These are phyloP conservation scores for Eidolon helvum DNA, from an alignment of 2,113 vertebrate genomes.

Conservation along the genomic window DNA sequence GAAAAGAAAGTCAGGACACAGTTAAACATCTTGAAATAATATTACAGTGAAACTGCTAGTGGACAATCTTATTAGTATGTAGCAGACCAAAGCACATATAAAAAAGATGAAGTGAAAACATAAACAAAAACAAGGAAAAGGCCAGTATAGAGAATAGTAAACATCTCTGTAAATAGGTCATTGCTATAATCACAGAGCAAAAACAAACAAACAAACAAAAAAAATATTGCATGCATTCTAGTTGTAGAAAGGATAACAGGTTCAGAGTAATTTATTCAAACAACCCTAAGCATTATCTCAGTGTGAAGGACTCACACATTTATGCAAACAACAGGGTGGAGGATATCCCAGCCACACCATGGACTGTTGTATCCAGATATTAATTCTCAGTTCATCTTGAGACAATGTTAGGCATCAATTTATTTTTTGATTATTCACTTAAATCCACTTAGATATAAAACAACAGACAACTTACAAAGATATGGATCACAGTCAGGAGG, in stretches of 20 bases:
- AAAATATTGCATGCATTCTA: fast-evolving
- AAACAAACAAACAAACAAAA: neutral
- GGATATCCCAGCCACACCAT: fast-evolving
- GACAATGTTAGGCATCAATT: neutral
- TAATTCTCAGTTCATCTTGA: neutral
- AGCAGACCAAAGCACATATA: neutral
- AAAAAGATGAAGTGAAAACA: neutral
- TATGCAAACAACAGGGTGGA: neutral
- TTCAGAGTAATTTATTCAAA: neutral
- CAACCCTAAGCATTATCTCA: neutral
- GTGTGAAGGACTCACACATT: neutral
- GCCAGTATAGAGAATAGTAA: fast-evolving
- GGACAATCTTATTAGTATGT: neutral
- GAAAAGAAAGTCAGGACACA: neutral
- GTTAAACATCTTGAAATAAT: neutral
- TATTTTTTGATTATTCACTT: slow-evolving; percentile 34
- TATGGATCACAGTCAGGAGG: slow-evolving; percentile 25
- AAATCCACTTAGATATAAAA: slow-evolving; percentile 56
- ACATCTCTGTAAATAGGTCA: neutral
- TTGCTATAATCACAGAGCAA: neutral
- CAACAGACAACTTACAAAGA: slow-evolving; percentile 36
- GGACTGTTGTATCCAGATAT: neutral
- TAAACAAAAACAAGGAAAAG: neutral
- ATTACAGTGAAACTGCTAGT: neutral
- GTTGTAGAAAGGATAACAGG: neutral